These are phyloP conservation scores for Neotragus pygmaeus DNA, from an alignment of 2,113 vertebrate species.

Conservation along the genomic window DNA sequence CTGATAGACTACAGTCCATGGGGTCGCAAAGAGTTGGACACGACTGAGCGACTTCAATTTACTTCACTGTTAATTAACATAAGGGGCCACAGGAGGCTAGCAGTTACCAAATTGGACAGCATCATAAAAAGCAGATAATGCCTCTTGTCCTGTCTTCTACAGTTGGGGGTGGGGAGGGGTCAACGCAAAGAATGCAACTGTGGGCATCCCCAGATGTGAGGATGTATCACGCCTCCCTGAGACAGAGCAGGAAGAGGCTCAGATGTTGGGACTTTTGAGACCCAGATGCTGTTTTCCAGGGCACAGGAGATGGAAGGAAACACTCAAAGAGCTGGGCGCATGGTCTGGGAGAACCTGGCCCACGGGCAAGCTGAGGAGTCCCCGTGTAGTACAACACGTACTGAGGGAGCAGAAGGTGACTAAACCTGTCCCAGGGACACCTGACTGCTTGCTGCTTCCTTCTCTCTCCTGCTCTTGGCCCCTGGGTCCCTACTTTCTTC, in stretches of 20 bases:
- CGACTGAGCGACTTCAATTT: too few species aligned
- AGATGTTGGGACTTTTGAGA: neutral
- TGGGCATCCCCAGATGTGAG: fast-evolving
- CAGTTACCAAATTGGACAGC: neutral
- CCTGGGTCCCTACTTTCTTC: neutral
- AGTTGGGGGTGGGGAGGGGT: neutral
- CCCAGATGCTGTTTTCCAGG: neutral
- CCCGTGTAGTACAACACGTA: fast-evolving
- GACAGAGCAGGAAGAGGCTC: neutral
- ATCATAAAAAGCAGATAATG: neutral
- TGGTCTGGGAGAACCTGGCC: neutral
- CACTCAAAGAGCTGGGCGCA: neutral
- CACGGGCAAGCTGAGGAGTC: neutral
- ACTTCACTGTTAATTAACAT: neutral
- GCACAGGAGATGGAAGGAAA: neutral
- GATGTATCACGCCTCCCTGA: neutral
- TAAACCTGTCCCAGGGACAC: neutral
- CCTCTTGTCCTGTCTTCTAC: neutral
- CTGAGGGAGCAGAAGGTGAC: neutral
- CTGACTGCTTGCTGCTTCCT: neutral
- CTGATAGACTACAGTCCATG: too few species aligned
- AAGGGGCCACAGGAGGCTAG: neutral
- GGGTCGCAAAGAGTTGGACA: too few species aligned
- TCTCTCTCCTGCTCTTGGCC: neutral
- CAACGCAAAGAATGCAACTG: neutral